Percentiles rank a stretch among this genome's conserved stretches.
Evolutionary conservation across 2,113 vertebrate species (phyloP).

Genomic region (Lepus americanus): DNA sequence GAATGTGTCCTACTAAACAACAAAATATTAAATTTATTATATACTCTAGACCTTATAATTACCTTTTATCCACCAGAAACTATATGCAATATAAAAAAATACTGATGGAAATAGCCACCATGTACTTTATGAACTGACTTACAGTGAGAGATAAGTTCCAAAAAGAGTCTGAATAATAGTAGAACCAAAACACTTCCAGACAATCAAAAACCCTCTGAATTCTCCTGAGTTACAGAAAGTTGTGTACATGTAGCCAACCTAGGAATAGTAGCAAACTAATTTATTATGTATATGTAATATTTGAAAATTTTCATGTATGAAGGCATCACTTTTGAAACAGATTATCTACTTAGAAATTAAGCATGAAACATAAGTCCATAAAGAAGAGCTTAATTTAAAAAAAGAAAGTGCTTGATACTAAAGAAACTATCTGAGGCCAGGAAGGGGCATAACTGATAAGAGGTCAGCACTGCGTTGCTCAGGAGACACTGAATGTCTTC

Average conservation of each 20-base stretch:
- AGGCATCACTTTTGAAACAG: conserved; percentile 6
- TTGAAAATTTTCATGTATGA: neutral
- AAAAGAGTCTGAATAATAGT: neutral
- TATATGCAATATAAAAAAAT: neutral
- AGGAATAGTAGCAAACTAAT: neutral
- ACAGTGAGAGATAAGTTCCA: neutral
- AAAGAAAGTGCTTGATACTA: neutral
- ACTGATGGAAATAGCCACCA: neutral
- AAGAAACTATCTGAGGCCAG: neutral
- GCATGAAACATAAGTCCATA: neutral
- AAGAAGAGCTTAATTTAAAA: no score
- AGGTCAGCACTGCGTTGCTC: neutral
- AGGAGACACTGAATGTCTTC: neutral
- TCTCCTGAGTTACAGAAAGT: neutral
- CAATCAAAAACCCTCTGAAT: conserved; percentile 1
- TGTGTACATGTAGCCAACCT: neutral
- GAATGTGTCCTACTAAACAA: neutral
- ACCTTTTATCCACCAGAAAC: neutral
- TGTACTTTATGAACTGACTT: neutral
- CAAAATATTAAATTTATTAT: neutral
- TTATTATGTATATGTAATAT: no score
- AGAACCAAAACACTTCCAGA: neutral
- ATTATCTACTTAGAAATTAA: neutral
- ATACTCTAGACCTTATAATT: neutral
- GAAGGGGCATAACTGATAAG: neutral